These are phyloP conservation scores for Python bivittatus DNA, from an alignment of 2,113 vertebrate species.

Conservation along the genomic window DNA sequence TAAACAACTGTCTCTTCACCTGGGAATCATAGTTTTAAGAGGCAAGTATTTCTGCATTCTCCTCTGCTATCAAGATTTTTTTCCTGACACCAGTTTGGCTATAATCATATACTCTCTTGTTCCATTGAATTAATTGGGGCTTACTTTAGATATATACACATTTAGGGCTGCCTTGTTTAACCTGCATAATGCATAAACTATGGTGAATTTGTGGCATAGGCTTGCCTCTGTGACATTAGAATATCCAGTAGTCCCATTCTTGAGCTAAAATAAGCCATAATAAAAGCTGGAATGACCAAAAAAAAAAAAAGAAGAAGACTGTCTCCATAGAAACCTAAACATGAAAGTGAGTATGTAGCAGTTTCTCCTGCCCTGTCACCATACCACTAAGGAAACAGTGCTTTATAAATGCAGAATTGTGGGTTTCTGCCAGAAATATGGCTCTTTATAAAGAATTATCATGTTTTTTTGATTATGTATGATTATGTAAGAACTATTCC, in stretches of 20 bases:
- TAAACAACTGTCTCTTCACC: neutral
- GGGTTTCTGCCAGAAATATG: neutral
- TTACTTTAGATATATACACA: neutral
- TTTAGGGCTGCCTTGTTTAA: neutral
- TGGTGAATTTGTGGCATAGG: neutral
- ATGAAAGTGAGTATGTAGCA: neutral
- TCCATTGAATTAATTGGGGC: neutral
- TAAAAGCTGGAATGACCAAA: neutral
- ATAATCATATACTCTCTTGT: neutral
- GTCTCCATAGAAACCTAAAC: constrained; percentile 62
- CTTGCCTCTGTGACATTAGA: constrained; percentile 35
- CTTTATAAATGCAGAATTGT: constrained; percentile 5
- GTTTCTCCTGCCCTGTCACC: neutral
- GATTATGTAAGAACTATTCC: neutral
- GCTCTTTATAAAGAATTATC: accelerated
- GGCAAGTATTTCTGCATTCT: neutral
- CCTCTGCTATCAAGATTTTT: neutral
- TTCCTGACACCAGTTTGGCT: neutral
- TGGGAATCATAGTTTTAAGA: neutral
- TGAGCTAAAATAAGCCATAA: constrained; percentile 11
- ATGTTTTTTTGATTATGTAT: constrained; percentile 14
- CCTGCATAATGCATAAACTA: neutral
- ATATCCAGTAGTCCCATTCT: neutral
- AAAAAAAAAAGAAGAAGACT: constrained; percentile 26
- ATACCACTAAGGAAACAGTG: constrained; percentile 1